phyloP scores from a whole-genome alignment of 2,888 invertebrate species.

The Platypus cylindrus region DNA sequence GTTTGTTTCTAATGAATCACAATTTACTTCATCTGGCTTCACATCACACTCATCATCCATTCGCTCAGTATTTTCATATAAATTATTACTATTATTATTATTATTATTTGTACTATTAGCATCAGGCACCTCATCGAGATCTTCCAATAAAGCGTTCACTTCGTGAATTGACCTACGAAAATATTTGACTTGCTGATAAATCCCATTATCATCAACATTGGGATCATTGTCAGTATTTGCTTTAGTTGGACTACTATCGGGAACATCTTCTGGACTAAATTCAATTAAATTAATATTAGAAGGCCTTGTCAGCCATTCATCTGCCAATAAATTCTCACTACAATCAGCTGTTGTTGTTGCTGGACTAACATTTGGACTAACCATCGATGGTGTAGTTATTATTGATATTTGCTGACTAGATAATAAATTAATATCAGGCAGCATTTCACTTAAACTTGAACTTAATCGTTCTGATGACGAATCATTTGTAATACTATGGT shows the following conservation, averaged over 20 bases:
- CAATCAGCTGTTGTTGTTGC: conserved; percentile 21
- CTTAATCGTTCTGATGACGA: conserved; percentile 29
- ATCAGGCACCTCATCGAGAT: conserved; percentile 12
- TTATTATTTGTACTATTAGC: conserved; percentile 3
- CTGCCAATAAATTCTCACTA: conserved; percentile 16
- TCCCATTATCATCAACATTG: conserved; percentile 33
- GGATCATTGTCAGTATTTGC: conserved; percentile 25
- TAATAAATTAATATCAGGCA: too few species aligned
- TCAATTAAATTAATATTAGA: conserved; percentile 27
- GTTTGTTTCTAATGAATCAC: conserved; percentile 28
- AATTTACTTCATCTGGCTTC: conserved; percentile 11
- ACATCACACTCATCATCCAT: conserved; percentile 5
- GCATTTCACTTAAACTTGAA: conserved; percentile 28
- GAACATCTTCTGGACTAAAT: conserved; percentile 23
- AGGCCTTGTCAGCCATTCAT: conserved; percentile 15
- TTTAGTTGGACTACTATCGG: conserved; percentile 14
- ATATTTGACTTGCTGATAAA: conserved; percentile 67
- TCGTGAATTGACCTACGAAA: conserved; percentile 61
- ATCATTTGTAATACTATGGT: conserved; percentile 26
- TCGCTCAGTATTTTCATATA: conserved; percentile 2
- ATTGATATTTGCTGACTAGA: conserved; percentile 34
- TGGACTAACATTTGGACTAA: conserved; percentile 31
- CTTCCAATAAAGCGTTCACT: conserved; percentile 48
- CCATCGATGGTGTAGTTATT: conserved; percentile 29
- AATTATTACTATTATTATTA: conserved; percentile 10